These are phyloP conservation scores for Hyposoter dolosus DNA, from an alignment of 2,888 invertebrate species.

Conservation along the genomic window DNA sequence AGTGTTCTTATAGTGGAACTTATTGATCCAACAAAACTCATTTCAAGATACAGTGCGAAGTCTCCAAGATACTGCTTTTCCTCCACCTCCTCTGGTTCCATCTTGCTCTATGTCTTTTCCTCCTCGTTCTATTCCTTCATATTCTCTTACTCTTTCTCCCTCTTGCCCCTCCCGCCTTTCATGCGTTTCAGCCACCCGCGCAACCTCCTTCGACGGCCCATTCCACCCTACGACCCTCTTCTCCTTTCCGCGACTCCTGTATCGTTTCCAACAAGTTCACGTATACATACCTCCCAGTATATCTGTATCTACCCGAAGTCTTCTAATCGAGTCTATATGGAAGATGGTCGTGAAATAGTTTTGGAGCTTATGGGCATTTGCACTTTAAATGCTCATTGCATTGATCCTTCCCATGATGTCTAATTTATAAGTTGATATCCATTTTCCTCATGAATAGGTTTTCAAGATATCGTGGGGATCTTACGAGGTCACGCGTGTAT, in stretches of 20 bases:
- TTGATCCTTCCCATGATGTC: slow-evolving; percentile 17
- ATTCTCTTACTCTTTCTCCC: slow-evolving; percentile 67
- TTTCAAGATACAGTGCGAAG: slow-evolving; percentile 85
- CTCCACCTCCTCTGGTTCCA: slow-evolving; percentile 76
- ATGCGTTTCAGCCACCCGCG: slow-evolving; percentile 73
- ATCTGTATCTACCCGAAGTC: slow-evolving; percentile 22
- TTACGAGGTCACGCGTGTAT: too few relatives aligned
- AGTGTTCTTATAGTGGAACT: slow-evolving; percentile 85
- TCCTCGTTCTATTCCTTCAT: slow-evolving; percentile 58
- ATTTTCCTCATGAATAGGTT: not conserved
- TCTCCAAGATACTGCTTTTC: slow-evolving; percentile 84
- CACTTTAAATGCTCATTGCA: slow-evolving; percentile 16
- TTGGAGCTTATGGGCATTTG: slow-evolving; percentile 12
- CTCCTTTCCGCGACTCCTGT: slow-evolving; percentile 75
- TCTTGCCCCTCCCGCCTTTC: slow-evolving; percentile 71
- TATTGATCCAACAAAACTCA: slow-evolving; percentile 85
- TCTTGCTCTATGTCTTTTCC: slow-evolving; percentile 74
- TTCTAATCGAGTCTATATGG: slow-evolving; percentile 67
- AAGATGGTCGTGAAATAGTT: slow-evolving; percentile 63
- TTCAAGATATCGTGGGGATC: not conserved
- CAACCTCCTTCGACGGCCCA: slow-evolving; percentile 72
- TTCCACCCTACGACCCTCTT: slow-evolving; percentile 72
- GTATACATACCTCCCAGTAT: slow-evolving; percentile 25
- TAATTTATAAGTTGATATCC: slow-evolving; percentile 24
- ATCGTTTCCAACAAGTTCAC: slow-evolving; percentile 80